Conservation (phyloP, 1,140 invertebrate species). For the Philopotamus ludificatus region DNA sequence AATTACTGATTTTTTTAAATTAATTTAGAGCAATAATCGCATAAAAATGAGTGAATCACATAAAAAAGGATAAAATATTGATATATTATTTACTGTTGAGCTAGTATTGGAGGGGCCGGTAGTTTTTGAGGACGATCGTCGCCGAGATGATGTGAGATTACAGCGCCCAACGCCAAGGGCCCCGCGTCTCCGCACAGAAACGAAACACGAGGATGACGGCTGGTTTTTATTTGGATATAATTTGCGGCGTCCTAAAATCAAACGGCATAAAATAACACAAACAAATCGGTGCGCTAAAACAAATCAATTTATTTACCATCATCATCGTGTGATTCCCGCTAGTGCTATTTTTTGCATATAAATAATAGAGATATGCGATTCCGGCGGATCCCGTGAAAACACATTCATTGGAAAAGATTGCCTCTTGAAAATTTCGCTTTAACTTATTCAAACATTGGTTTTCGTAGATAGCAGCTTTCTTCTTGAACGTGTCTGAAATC, state of each 20-base stretch:
- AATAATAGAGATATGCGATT: constrained; percentile 28
- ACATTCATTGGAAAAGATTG: constrained; percentile 30
- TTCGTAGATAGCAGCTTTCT: constrained; percentile 13
- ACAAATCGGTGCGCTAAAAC: not conserved
- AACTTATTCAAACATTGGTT: not conserved
- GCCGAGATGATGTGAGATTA: constrained; percentile 60
- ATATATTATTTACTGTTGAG: constrained; percentile 58
- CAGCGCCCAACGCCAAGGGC: constrained; percentile 67
- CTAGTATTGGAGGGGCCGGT: constrained; percentile 50
- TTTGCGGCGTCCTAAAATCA: constrained; percentile 52
- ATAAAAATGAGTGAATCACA: no score
- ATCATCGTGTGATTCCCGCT: not conserved
- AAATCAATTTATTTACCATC: no score
- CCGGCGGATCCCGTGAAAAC: constrained; percentile 36
- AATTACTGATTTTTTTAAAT: no score
- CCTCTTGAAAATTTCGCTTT: not conserved
- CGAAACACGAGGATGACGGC: constrained; percentile 54
- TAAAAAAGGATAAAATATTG: not conserved
- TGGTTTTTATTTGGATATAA: constrained; percentile 54
- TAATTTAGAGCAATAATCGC: no score
- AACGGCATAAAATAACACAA: not conserved
- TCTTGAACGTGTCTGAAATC: constrained; percentile 22
- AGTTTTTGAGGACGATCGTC: constrained; percentile 45
- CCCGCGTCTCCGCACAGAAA: constrained; percentile 80
- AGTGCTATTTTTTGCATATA: constrained; percentile 17